Evolutionary conservation across 2,888 invertebrate genomes (phyloP), one percentile per base, ranked within the genome.

Genomic region (Nymphalis urticae): DNA sequence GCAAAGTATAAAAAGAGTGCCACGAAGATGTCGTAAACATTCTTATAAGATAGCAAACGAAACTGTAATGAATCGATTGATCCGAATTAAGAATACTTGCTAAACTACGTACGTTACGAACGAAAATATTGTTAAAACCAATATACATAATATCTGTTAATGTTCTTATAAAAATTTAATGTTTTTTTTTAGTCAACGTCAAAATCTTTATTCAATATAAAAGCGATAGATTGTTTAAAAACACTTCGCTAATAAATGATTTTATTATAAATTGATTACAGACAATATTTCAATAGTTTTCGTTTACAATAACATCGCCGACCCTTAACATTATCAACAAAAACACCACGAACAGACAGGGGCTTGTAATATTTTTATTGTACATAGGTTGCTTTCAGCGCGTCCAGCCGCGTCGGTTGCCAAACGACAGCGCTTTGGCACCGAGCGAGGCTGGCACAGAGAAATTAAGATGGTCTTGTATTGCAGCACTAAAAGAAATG

Each of bases 341-440:
- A 42, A 42, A 42, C 13, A 10, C 42, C 27, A 56, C 27, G n/a
- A 8, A 56, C 27, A 56, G 32, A 56, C 27, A 32, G 4, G 13
- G 13, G 32, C n/a, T 56, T 17, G 27, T 56, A 42, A 42, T 56
- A 56, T 17, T 56, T 56, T 56, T 32, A 56, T 56, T 56, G 9
- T 27, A 32, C n/a, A 32, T 17, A 56, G 8, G 32, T 32, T 27
- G 54, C 32, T 56, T 56, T 56, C 32, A n/a, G 16, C 54, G 54
- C 16, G 54, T 56, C 10, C 19, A 27, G 27, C 27, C 32, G 27
- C 10, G 19, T 17, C 42, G n/a, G 10, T 10, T 42, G 58, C 58
- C 58, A 36, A 58, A 42, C 58, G 58, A 58, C 58, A 9, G 27
- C 54, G 42, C 56, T 19, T 58, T 58, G 58, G 58, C 58, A 42